Conservation (phyloP, 2,113 vertebrate species). For the Nematolebias whitei region DNA sequence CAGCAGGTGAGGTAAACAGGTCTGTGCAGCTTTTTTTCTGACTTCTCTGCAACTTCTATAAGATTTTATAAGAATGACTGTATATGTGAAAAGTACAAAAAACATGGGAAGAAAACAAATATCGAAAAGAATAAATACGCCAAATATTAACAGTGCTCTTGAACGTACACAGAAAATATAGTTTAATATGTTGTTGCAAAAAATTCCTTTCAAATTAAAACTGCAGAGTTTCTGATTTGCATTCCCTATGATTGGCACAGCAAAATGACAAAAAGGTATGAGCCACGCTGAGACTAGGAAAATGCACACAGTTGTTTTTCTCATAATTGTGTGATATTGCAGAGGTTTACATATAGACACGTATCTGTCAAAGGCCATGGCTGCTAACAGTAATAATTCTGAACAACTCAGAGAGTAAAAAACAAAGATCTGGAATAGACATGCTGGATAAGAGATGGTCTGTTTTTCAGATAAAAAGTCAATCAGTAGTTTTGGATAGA, state of each 20-base stretch:
- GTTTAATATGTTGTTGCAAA: background rate
- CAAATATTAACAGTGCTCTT: background rate
- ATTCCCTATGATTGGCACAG: background rate
- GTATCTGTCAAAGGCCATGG: slow-evolving; percentile 21
- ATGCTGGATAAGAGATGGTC: too few relatives aligned
- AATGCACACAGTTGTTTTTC: background rate
- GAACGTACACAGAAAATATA: background rate
- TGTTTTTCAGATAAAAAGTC: too few relatives aligned
- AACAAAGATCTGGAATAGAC: too few relatives aligned
- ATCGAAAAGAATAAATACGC: background rate
- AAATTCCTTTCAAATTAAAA: background rate
- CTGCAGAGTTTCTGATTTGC: background rate
- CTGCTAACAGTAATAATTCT: slow-evolving; percentile 9
- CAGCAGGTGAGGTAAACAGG: too few relatives aligned
- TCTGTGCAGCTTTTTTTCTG: too few relatives aligned
- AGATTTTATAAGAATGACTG: too few relatives aligned
- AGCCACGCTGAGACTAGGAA: slow-evolving; percentile 1
- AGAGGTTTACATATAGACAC: too few relatives aligned
- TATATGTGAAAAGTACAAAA: slow-evolving; percentile 4
- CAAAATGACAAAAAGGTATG: background rate
- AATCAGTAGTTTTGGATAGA: too few relatives aligned
- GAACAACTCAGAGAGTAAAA: background rate
- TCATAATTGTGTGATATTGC: too few relatives aligned
- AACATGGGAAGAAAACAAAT: background rate
- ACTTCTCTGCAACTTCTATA: too few relatives aligned